phyloP scores from a whole-genome alignment of 2,888 invertebrate species.

The Scelioninae gen. 2 region DNA sequence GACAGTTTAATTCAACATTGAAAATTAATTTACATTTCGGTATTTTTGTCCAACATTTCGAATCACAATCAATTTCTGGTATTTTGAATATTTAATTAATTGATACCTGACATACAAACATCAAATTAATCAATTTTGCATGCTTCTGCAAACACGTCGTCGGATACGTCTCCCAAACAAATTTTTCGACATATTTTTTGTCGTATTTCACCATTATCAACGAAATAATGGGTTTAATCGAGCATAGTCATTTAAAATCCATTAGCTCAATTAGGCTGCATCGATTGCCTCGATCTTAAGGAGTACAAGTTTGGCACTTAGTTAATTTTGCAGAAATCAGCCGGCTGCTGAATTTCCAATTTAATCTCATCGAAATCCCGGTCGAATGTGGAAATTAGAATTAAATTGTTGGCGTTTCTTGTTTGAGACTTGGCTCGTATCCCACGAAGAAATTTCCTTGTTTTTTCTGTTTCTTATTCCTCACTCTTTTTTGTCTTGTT shows the following conservation, averaged over 20 bases:
- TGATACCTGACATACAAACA: slow-evolving; percentile 12
- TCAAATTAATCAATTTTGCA: slow-evolving; percentile 41
- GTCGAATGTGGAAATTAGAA: slow-evolving; percentile 47
- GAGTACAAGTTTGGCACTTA: slow-evolving; percentile 47
- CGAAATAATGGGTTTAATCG: slow-evolving; percentile 48
- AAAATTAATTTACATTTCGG: no score
- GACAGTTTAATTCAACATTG: no score
- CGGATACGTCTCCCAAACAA: slow-evolving; percentile 10
- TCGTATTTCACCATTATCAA: slow-evolving; percentile 23
- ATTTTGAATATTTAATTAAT: no score
- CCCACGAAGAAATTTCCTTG: background rate
- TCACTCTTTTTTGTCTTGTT: background rate
- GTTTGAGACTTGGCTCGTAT: slow-evolving; percentile 20
- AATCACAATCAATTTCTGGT: no score
- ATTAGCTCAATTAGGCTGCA: slow-evolving; percentile 51
- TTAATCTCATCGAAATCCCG: slow-evolving; percentile 40
- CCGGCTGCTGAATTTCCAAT: slow-evolving; percentile 47
- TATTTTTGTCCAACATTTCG: no score
- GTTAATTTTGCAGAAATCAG: slow-evolving; percentile 53
- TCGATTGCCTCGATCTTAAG: slow-evolving; percentile 35
- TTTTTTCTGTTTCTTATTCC: background rate
- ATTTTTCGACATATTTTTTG: slow-evolving; percentile 39
- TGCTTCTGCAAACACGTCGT: slow-evolving; percentile 7
- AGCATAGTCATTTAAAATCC: slow-evolving; percentile 52
- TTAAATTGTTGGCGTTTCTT: slow-evolving; percentile 32